A percentile compares a stretch with the other conserved stretches of the same genome.
These are phyloP conservation scores for Podotricha telesiphe DNA, from an alignment of 2,888 invertebrate genomes.

Conservation along the genomic window DNA sequence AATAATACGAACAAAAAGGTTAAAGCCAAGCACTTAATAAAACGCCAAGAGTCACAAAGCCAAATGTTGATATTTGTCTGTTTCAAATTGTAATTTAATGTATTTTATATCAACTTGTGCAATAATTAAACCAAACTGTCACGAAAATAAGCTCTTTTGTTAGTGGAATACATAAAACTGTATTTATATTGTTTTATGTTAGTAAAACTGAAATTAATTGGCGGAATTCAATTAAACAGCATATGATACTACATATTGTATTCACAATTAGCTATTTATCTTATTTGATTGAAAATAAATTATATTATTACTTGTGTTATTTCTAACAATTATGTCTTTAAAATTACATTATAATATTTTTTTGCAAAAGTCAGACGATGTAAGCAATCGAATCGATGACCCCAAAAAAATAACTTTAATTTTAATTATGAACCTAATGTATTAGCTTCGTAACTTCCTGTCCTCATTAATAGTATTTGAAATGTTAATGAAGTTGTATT, in stretches of 20 bases:
- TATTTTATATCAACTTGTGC: conserved; percentile 14
- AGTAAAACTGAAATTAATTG: not conserved
- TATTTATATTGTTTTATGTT: not conserved
- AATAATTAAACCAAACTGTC: conserved; percentile 18
- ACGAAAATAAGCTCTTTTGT: conserved; percentile 9
- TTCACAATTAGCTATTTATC: not conserved
- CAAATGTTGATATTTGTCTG: conserved; percentile 13
- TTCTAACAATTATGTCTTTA: not conserved
- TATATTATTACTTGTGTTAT: not conserved
- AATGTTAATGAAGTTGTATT: conserved; percentile 25
- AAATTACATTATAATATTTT: not conserved
- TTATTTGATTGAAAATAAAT: not conserved
- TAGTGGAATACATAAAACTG: not conserved
- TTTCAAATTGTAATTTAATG: conserved; percentile 8
- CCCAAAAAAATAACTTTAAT: conserved; percentile 4
- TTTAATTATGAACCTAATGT: not conserved
- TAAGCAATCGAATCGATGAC: not conserved
- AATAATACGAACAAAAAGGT: not conserved
- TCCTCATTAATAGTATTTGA: conserved; percentile 23
- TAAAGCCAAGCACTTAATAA: not conserved
- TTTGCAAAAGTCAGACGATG: not conserved
- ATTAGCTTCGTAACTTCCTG: conserved; percentile 18
- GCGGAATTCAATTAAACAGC: not conserved
- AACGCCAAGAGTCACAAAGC: conserved; percentile 2
- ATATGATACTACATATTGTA: not conserved